Conservation (phyloP, 1,140 invertebrate species). For the Phocides pigmalion region DNA sequence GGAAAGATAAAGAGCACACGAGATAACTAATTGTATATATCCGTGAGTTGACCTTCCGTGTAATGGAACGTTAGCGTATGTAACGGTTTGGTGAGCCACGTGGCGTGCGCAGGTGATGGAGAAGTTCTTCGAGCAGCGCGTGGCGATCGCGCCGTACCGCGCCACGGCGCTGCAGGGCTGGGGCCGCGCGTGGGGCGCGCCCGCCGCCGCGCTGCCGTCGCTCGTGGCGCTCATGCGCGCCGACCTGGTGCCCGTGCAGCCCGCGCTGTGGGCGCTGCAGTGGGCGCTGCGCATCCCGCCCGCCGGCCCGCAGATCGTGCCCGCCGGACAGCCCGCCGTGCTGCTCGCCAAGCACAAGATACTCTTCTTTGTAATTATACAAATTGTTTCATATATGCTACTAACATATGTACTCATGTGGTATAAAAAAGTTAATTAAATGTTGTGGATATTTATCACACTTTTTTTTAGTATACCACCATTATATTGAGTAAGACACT, state of each 20-base stretch:
- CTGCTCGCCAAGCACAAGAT: constrained; percentile 93
- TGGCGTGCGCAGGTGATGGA: constrained; percentile 89
- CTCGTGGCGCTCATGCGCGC: constrained; percentile 87
- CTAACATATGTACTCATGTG: too few relatives aligned
- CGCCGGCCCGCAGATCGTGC: constrained; percentile 92
- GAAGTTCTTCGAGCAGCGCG: constrained; percentile 95
- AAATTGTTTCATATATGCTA: neutral
- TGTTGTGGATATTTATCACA: too few relatives aligned
- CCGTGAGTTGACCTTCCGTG: too few relatives aligned
- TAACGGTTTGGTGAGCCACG: neutral
- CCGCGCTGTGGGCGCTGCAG: constrained; percentile 91
- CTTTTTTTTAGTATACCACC: too few relatives aligned
- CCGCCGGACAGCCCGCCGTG: constrained; percentile 92
- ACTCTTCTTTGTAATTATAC: constrained; percentile 91
- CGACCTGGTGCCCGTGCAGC: constrained; percentile 65
- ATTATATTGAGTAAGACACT: too few relatives aligned
- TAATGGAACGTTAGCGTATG: too few relatives aligned
- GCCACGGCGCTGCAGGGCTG: constrained; percentile 94
- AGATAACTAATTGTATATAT: too few relatives aligned
- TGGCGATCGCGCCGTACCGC: constrained; percentile 94
- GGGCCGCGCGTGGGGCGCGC: constrained; percentile 91
- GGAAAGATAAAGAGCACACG: too few relatives aligned
- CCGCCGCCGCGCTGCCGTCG: constrained; percentile 94
- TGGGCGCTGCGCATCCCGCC: constrained; percentile 96
- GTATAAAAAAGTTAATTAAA: too few relatives aligned